Percentiles rank a stretch among this genome's conserved stretches.
phyloP scores from a whole-genome alignment of 2,797 vertebrate species.

The Prionace glauca region DNA sequence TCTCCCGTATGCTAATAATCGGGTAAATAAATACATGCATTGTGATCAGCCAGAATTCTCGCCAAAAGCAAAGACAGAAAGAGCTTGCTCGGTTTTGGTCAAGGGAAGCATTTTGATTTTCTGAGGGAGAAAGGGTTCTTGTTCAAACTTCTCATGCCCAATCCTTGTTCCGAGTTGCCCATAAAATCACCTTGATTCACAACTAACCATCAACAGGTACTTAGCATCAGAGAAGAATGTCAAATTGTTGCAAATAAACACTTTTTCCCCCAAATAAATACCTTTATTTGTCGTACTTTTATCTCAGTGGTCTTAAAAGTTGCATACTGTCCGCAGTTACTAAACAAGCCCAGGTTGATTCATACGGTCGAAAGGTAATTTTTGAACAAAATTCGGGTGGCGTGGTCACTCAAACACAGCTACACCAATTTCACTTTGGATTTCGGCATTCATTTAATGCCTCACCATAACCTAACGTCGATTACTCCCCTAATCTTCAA shows the following conservation, averaged over 20 bases:
- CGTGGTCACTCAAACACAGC: neutral
- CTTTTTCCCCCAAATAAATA: neutral
- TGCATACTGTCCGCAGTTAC: neutral
- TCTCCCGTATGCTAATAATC: neutral
- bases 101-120: neutral
- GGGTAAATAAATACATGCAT: neutral
- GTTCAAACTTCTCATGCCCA: neutral
- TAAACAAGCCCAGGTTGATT: neutral
- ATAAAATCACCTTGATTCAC: neutral
- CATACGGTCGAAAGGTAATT: neutral
- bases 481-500: neutral
- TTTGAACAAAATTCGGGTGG: neutral
- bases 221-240: neutral
- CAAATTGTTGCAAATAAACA: neutral
- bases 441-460: neutral
- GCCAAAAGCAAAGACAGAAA: neutral
- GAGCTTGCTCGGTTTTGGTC: neutral
- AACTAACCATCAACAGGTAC: neutral
- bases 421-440: neutral
- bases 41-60: neutral
- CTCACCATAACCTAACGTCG: neutral
- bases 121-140: neutral
- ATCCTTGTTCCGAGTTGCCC: neutral
- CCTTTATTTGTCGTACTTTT: neutral
- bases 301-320: neutral